Base-by-base conservation (phyloP, 1,140 invertebrate genomes). In the Pseudomyrmex cubaensis region DNA sequence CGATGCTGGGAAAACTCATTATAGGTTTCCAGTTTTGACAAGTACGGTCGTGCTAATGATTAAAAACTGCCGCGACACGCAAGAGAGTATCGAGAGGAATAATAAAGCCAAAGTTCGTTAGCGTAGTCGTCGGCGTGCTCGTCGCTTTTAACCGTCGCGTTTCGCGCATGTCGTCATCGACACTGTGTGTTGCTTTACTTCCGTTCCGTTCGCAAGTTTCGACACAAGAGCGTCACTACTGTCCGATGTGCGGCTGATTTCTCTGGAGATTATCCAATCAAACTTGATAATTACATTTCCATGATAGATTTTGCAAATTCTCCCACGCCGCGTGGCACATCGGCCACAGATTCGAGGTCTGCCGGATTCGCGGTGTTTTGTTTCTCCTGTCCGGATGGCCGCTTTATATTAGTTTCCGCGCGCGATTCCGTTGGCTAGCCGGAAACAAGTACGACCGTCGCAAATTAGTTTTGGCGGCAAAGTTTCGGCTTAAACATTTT, bases 211-310 rank as follows among this genome's bases (percentile, higher is more conserved):
- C 62, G 74, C 82, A 50, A 56, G 62, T 48, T 83, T 77, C 66
- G 50, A 83, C 67, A 35, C 69, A 61, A 74, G 44, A 64, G 44
- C 61, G 46, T 22, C 69, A 50, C 54, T 35, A 35, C 35, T 56
- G 62, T 80, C 76, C 66, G 25, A 70, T 67, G 67, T 64, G 20
- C 56, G 10, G 20, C 15, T 52, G 63, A 67, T 63, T 85, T 89
- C 84, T 87, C 82, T 61, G 15, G 78, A 64, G 90, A 66, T 70
- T 64, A 86, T 84, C 85, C 90, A 91, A 91, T 91, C 88, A 91
- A 91, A 91, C 88, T 90, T 90, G 70, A 67, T 91, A 89, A 91
- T 91, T 90, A 90, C 88, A 90, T 91, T 91, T 88, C 85, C 82
- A 76, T 74, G 89, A 87, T 83, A 90, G 87, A 82, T 87, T 64